Percentiles rank a stretch among this genome's conserved stretches.
Conservation (phyloP, 2,888 invertebrate genomes). For the Trypoxylon attenuatum region DNA sequence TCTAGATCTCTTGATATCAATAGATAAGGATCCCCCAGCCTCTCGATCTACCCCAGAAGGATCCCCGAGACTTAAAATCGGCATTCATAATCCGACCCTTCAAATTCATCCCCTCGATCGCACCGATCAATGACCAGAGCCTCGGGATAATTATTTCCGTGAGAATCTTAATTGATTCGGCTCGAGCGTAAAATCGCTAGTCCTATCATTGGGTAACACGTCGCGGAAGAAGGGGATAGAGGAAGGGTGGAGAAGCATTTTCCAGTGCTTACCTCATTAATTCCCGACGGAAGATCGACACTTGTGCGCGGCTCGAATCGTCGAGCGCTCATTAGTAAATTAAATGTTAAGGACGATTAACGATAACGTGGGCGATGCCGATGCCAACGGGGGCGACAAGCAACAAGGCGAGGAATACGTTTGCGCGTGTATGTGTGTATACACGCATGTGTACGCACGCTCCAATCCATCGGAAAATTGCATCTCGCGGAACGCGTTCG, state of each 20-base stretch:
- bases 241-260: not conserved
- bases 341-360: slow-evolving; percentile 42
- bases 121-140: not conserved
- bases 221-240: no score
- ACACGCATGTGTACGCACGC: slow-evolving; percentile 12
- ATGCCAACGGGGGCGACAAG: slow-evolving; percentile 26
- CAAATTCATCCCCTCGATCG: no score
- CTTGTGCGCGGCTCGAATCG: slow-evolving; percentile 9
- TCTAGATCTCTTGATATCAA: no score
- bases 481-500: slow-evolving; percentile 44
- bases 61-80: no score
- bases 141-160: not conserved
- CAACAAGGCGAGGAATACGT: slow-evolving; percentile 7
- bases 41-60: no score
- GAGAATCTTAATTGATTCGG: not conserved
- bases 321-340: slow-evolving; percentile 53
- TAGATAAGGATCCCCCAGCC: no score
- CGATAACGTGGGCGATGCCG: no score
- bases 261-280: slow-evolving; percentile 11
- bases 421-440: not conserved
- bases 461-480: slow-evolving; percentile 46
- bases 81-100: no score
- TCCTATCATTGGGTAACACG: not conserved
- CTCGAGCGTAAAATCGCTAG: not conserved
- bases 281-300: slow-evolving; percentile 22